Evolutionary conservation across 1,140 invertebrate species (phyloP).

Genomic region (Brachionus rotundiformis): DNA sequence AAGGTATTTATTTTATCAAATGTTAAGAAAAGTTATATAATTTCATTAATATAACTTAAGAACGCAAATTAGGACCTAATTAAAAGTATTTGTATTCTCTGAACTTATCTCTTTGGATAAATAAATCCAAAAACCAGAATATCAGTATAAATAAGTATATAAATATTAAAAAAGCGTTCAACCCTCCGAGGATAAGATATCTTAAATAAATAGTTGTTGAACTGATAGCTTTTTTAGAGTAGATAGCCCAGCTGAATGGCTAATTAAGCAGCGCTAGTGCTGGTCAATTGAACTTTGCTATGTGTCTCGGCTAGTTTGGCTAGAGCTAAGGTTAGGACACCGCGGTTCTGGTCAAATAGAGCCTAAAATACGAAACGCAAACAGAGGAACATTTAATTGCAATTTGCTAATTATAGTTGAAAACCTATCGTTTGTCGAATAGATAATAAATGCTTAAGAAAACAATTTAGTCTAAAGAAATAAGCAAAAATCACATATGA

Average conservation of each 20-base stretch:
- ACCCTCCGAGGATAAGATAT: background rate
- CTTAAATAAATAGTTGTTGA: background rate
- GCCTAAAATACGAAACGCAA: background rate
- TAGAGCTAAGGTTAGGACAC: background rate
- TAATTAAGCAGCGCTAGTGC: background rate
- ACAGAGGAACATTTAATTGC: background rate
- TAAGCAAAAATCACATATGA: slow-evolving; percentile 1
- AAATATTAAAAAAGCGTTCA: background rate
- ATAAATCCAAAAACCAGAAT: too few relatives aligned
- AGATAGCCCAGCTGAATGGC: too few relatives aligned
- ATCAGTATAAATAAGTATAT: background rate
- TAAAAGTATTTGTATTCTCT: background rate
- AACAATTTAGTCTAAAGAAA: background rate
- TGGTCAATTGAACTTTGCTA: background rate
- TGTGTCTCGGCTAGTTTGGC: background rate
- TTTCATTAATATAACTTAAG: background rate
- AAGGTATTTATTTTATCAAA: background rate
- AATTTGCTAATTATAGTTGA: background rate
- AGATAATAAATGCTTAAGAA: slow-evolving; percentile 7
- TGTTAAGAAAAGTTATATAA: background rate
- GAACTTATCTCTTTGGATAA: too few relatives aligned
- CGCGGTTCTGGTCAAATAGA: background rate
- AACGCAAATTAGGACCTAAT: background rate
- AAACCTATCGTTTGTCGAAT: background rate
- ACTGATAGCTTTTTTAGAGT: too few relatives aligned